A percentile compares a stretch with the other conserved stretches of the same genome.
phyloP scores from a whole-genome alignment of 1,140 invertebrate genomes.

The Marisa cornuarietis region DNA sequence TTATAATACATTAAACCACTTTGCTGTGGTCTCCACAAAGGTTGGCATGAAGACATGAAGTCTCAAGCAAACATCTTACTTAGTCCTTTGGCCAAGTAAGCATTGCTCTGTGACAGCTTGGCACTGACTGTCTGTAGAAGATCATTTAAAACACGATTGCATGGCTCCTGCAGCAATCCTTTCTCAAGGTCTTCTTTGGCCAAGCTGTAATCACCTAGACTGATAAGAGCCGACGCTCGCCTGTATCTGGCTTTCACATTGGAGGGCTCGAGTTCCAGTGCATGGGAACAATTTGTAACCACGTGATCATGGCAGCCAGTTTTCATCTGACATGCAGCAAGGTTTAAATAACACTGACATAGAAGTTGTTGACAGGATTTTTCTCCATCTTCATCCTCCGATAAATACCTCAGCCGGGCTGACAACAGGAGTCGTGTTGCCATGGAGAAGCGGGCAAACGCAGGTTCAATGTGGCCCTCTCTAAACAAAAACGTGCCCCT shows the following conservation, averaged over 20 bases:
- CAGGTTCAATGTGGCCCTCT: slow-evolving; percentile 36
- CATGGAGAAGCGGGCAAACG: slow-evolving; percentile 45
- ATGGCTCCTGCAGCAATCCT: slow-evolving; percentile 45
- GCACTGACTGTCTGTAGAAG: slow-evolving; percentile 18
- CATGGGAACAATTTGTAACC: slow-evolving; percentile 72
- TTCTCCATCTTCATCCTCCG: not conserved
- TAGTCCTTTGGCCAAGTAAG: slow-evolving; percentile 17
- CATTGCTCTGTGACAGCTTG: slow-evolving; percentile 5
- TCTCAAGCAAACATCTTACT: slow-evolving; percentile 29
- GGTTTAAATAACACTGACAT: slow-evolving; percentile 50
- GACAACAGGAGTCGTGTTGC: slow-evolving; percentile 45
- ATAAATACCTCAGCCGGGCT: slow-evolving; percentile 20
- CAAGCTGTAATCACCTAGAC: slow-evolving; percentile 39
- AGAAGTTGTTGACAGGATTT: slow-evolving; percentile 31
- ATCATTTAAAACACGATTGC: slow-evolving; percentile 40
- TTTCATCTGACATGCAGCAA: slow-evolving; percentile 70
- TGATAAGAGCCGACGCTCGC: slow-evolving; percentile 48
- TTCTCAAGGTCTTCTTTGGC: slow-evolving; percentile 45
- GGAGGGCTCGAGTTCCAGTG: slow-evolving; percentile 70
- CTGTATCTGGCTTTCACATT: slow-evolving; percentile 72
- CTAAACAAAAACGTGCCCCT: slow-evolving; percentile 48
- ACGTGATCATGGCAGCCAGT: slow-evolving; percentile 71
- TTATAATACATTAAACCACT: too few relatives aligned
- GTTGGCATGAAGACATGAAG: too few relatives aligned
- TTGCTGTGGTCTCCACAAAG: too few relatives aligned